Base-by-base conservation (phyloP, 2,888 invertebrate species). In the Beris chalybata region DNA sequence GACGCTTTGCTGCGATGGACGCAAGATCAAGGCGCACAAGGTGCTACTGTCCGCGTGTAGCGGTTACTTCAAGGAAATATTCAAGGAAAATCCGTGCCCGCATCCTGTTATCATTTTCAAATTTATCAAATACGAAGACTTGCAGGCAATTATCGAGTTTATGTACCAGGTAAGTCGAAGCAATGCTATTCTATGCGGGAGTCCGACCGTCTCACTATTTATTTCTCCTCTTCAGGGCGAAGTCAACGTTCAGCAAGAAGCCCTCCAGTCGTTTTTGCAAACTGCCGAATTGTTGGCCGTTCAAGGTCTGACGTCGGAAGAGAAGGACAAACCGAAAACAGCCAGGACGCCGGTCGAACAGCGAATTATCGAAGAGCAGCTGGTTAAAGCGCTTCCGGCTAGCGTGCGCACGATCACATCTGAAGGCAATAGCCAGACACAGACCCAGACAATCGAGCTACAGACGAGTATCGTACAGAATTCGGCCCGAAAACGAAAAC, bases 11-110 rank as follows among this genome's bases (percentile, higher is more conserved):
- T 92, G 92, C 76, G 93, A 93, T 78, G 93, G 93, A 70, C 87
- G 89, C 68, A 88, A 89, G 81, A 89, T 93, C 71, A 88, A 88
- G 75, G 93, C 93, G 47, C 93, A 93, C 76, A 92, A 90, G 83
- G 89, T 93, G 84, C 84, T 93, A 61, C 82, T 93, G 29, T 91
- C 92, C 0, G 92, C 92, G 5, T 93, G 93, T 77, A 93, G 93
- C 74, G 86, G 86, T 72, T 93, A 92, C 77, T 93, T 93, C 76
- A 85, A 84, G 71, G 85, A 87, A 75, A 85, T 87, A 72, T 86
- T 87, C 70, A 84, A 89, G 82, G 90, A 90, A 78, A 90, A 90
- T 77, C 90, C 90, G 52, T 90, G 90, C 76, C 89, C 89, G 71
- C 91, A 91, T 81, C 91, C 91, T 70, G 89, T 91, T 65, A 89